Evolutionary conservation across 2,113 vertebrate species (phyloP).

Genomic region (Gracilinanus agilis): DNA sequence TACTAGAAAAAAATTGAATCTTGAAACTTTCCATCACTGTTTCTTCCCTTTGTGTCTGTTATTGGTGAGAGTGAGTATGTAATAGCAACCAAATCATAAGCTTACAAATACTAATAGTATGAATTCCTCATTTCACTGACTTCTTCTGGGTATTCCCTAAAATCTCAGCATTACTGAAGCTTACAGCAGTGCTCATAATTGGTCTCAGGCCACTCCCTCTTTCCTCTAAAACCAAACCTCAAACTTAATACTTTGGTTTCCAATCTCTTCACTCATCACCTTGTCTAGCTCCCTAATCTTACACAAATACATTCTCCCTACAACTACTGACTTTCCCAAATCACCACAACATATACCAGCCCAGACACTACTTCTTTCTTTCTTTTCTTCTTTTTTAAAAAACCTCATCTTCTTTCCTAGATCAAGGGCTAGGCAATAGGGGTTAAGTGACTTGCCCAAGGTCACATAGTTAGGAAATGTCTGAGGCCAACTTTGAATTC

Average conservation of each 20-base stretch:
- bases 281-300: not conserved
- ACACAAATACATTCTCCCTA: not conserved
- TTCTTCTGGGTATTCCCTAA: not conserved
- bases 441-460: too few relatives aligned
- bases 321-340: not conserved
- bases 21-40: not conserved
- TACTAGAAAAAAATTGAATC: not conserved
- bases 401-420: too few relatives aligned
- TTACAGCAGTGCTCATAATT: not conserved
- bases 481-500: too few relatives aligned
- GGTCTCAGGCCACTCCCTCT: not conserved
- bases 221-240: not conserved
- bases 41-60: not conserved
- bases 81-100: not conserved
- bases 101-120: not conserved
- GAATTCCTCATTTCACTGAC: not conserved
- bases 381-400: too few relatives aligned
- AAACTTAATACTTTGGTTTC: not conserved
- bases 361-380: not conserved
- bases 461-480: too few relatives aligned
- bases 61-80: not conserved
- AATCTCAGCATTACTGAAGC: not conserved
- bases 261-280: not conserved
- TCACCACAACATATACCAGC: not conserved
- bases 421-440: too few relatives aligned